Percentiles rank a stretch among this genome's conserved stretches.
Evolutionary conservation across 2,888 invertebrate species (phyloP).

Genomic region (Malachius bipustulatus): DNA sequence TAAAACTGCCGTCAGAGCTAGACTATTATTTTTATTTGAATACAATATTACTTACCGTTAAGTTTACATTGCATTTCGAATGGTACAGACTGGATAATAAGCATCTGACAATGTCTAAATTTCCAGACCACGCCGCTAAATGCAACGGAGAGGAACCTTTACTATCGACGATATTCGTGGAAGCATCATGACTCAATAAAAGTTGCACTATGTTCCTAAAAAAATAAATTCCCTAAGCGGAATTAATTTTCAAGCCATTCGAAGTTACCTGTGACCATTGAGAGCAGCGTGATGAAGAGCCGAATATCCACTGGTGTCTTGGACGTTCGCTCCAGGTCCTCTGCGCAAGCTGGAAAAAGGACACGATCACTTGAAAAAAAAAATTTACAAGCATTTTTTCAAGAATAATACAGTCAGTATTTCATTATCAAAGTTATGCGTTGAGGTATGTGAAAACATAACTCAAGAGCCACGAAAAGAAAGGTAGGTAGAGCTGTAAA

Average conservation of each 20-base stretch:
- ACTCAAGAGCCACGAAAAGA: too few relatives aligned
- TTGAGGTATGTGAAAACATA: slow-evolving; percentile 8
- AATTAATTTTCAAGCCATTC: too few relatives aligned
- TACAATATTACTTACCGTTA: slow-evolving; percentile 49
- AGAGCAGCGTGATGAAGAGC: slow-evolving; percentile 89
- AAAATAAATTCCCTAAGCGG: slow-evolving; percentile 15
- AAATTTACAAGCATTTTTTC: slow-evolving; percentile 4
- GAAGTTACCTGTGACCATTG: slow-evolving; percentile 85
- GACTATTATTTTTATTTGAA: not conserved
- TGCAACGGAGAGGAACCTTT: slow-evolving; percentile 89
- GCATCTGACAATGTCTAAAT: slow-evolving; percentile 75
- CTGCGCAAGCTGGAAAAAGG: slow-evolving; percentile 65
- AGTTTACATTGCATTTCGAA: slow-evolving; percentile 73
- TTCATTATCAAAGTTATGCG: not conserved
- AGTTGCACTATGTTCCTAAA: slow-evolving; percentile 73
- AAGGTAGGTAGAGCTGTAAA: too few relatives aligned
- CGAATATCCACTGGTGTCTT: slow-evolving; percentile 87
- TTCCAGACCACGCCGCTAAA: slow-evolving; percentile 89
- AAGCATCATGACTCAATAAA: slow-evolving; percentile 74
- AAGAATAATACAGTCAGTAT: not conserved
- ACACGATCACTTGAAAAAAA: slow-evolving; percentile 16
- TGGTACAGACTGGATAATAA: slow-evolving; percentile 59
- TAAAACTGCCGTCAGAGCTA: too few relatives aligned
- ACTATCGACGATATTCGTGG: slow-evolving; percentile 77
- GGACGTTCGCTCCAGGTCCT: slow-evolving; percentile 84